Conservation (phyloP, 2,113 vertebrate species). For the Aphyosemion australe region DNA sequence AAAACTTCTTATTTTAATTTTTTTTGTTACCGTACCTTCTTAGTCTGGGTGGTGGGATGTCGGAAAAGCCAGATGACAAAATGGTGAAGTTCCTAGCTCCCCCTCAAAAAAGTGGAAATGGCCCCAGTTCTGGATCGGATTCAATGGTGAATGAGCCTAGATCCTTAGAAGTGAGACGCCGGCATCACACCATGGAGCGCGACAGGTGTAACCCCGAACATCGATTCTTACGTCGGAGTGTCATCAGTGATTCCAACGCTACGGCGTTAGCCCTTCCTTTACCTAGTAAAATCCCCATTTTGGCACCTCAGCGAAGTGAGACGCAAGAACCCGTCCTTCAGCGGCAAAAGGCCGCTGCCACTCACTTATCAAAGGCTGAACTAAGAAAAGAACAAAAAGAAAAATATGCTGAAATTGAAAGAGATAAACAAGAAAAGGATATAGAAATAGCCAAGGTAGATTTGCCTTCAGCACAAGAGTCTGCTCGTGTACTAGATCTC, state of each 20-base stretch:
- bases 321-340: constrained; percentile 36
- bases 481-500: constrained; percentile 42
- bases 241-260: constrained; percentile 97
- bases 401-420: constrained; percentile 27
- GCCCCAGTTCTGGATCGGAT: constrained; percentile 92
- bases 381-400: constrained; percentile 32
- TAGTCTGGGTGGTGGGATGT: constrained; percentile 79
- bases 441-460: constrained; percentile 50
- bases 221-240: constrained; percentile 95
- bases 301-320: constrained; percentile 75
- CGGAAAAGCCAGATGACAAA: constrained; percentile 80
- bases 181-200: constrained; percentile 97
- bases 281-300: constrained; percentile 83
- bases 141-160: constrained; percentile 86
- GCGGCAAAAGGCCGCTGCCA: constrained; percentile 27
- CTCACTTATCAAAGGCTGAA: constrained; percentile 29
- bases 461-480: constrained; percentile 47
- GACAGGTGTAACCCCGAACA: constrained; percentile 90
- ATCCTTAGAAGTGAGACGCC: constrained; percentile 85
- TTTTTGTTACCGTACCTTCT: constrained; percentile 49
- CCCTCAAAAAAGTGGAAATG: constrained; percentile 85
- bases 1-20: constrained; percentile 59
- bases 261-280: constrained; percentile 89
- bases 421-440: constrained; percentile 26
- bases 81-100: constrained; percentile 85